Evolutionary conservation across 2,888 invertebrate species (phyloP).

Genomic region (Byasa hedistus): DNA sequence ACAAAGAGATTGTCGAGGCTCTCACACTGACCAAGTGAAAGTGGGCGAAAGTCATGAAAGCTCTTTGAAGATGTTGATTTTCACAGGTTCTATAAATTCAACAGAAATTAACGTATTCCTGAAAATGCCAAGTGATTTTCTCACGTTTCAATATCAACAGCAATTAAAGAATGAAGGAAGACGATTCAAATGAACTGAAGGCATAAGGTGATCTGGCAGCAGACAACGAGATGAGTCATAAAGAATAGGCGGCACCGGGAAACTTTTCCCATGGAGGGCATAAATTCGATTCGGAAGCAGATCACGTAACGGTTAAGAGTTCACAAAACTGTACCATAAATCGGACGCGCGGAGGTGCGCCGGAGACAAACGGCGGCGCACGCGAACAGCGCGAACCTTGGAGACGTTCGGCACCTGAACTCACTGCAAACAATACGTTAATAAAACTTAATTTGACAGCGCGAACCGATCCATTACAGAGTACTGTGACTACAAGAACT

Average conservation of each 20-base stretch:
- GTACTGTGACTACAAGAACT: no score
- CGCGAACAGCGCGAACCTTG: slow-evolving; percentile 42
- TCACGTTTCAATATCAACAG: background rate
- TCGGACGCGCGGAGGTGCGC: slow-evolving; percentile 78
- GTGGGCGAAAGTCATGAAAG: no score
- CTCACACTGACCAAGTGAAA: no score
- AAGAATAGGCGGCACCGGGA: slow-evolving; percentile 68
- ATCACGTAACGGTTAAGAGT: slow-evolving; percentile 80
- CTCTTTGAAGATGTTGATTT: no score
- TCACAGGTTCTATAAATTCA: no score
- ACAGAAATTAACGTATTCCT: no score
- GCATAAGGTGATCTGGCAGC: slow-evolving; percentile 38
- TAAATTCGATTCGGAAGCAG: slow-evolving; percentile 80
- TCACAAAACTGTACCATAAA: slow-evolving; percentile 80
- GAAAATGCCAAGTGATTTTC: no score
- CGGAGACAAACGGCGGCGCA: slow-evolving; percentile 76
- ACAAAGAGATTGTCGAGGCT: no score
- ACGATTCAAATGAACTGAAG: slow-evolving; percentile 20
- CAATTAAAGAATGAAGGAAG: slow-evolving; percentile 21
- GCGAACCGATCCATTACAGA: no score
- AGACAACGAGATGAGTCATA: slow-evolving; percentile 67
- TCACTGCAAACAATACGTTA: no score
- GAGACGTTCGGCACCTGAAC: slow-evolving; percentile 25
- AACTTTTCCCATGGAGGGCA: slow-evolving; percentile 76
- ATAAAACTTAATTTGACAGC: no score